phyloP scores from a whole-genome alignment of 2,797 vertebrate species.

The Brachyrhaphis roseni region DNA sequence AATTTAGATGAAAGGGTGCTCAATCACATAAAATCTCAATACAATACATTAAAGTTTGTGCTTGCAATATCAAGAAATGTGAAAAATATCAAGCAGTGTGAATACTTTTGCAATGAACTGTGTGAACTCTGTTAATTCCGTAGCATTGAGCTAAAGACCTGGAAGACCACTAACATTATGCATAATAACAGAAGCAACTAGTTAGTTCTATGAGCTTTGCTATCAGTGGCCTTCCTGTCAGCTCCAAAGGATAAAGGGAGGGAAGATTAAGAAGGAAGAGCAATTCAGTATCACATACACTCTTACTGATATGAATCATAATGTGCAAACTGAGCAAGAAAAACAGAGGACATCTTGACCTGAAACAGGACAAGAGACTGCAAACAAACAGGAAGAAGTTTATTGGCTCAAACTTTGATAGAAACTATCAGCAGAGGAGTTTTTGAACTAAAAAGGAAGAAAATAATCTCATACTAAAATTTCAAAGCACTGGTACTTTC shows the following conservation, averaged over 20 bases:
- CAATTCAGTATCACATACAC: slow-evolving; percentile 53
- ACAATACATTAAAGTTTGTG: background rate
- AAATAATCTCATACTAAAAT: slow-evolving; percentile 82
- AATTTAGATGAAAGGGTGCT: background rate
- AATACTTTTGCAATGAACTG: background rate
- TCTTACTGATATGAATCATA: slow-evolving; percentile 62
- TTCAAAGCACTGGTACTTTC: slow-evolving; percentile 81
- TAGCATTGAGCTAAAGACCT: slow-evolving; percentile 47
- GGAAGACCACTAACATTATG: slow-evolving; percentile 38
- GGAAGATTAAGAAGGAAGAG: slow-evolving; percentile 25
- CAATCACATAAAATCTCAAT: background rate
- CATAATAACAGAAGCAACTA: slow-evolving; percentile 58
- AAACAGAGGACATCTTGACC: slow-evolving; percentile 76
- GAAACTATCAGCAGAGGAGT: slow-evolving; percentile 82
- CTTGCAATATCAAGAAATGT: background rate
- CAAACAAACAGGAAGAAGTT: slow-evolving; percentile 69
- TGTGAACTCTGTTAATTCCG: slow-evolving; percentile 41
- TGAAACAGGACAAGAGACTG: slow-evolving; percentile 72
- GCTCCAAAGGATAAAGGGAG: slow-evolving; percentile 49
- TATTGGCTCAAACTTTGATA: slow-evolving; percentile 76
- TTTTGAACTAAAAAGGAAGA: slow-evolving; percentile 68
- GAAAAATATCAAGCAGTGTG: background rate
- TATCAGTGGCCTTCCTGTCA: slow-evolving; percentile 59
- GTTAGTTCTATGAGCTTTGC: slow-evolving; percentile 56
- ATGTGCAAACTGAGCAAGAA: slow-evolving; percentile 71